phyloP scores from a whole-genome alignment of 2,888 invertebrate species.

The Amiota mariae region DNA sequence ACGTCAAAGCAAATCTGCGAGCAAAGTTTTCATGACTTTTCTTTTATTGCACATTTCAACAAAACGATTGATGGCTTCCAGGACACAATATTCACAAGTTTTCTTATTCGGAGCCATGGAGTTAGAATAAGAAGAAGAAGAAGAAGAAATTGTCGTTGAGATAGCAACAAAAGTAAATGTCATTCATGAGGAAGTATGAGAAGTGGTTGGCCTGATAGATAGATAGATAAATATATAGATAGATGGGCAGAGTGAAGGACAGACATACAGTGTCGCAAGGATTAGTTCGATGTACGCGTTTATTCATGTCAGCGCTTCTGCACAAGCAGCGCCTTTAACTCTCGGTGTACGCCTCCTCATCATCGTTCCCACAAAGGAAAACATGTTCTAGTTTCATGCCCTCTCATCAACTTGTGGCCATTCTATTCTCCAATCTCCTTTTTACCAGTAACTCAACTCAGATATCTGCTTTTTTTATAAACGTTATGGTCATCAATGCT shows the following conservation, averaged over 20 bases:
- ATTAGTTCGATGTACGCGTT: conserved; percentile 68
- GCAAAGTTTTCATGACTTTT: conserved; percentile 70
- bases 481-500: conserved; percentile 47
- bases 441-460: too few relatives aligned
- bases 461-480: neutral
- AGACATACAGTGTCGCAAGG: conserved; percentile 67
- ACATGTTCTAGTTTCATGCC: conserved; percentile 41
- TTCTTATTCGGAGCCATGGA: conserved; percentile 45
- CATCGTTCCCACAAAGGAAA: neutral
- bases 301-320: conserved; percentile 50
- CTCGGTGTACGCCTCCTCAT: neutral
- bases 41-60: conserved; percentile 71
- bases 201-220: too few relatives aligned
- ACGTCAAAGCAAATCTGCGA: conserved; percentile 59
- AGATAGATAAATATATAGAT: too few relatives aligned
- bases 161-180: neutral
- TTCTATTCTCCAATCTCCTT: too few relatives aligned
- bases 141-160: neutral
- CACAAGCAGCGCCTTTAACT: neutral
- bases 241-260: too few relatives aligned
- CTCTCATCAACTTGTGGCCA: conserved; percentile 5
- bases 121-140: neutral
- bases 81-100: conserved; percentile 70
- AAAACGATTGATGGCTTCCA: conserved; percentile 72
- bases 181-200: too few relatives aligned